These are phyloP conservation scores for Rhyacichthys aspro DNA, from an alignment of 2,797 vertebrate genomes.

Conservation along the genomic window DNA sequence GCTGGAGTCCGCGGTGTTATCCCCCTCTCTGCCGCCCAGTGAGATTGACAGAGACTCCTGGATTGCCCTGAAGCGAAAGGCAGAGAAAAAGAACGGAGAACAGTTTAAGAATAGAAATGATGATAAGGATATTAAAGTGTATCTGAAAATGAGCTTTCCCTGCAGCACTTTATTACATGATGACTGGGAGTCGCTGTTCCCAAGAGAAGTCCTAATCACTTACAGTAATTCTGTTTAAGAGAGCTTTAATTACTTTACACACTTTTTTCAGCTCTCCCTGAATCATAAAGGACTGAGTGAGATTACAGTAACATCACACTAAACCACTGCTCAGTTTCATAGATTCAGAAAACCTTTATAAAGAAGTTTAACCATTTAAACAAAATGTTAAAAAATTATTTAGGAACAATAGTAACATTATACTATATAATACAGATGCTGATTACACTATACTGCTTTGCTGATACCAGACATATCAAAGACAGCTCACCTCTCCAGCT, in stretches of 20 bases:
- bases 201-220: constrained; percentile 57
- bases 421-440: too few species aligned
- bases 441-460: too few species aligned
- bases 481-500: constrained; percentile 85
- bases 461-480: background rate
- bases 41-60: constrained; percentile 91
- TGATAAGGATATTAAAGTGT: constrained; percentile 14
- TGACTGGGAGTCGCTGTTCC: constrained; percentile 39
- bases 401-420: too few species aligned
- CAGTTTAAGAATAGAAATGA: background rate
- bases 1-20: constrained; percentile 59
- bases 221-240: constrained; percentile 44
- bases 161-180: constrained; percentile 37
- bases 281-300: constrained; percentile 12
- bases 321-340: too few species aligned
- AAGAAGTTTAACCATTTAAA: too few species aligned
- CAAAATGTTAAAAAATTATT: too few species aligned
- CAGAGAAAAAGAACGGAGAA: background rate
- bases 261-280: constrained; percentile 21
- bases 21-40: constrained; percentile 74
- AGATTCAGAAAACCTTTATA: too few species aligned
- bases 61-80: constrained; percentile 81
- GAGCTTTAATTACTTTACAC: constrained; percentile 46
- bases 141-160: constrained; percentile 11
- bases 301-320: background rate